These are phyloP conservation scores for Drosophila teissieri DNA, from an alignment of 1,140 invertebrate genomes.

Conservation along the genomic window DNA sequence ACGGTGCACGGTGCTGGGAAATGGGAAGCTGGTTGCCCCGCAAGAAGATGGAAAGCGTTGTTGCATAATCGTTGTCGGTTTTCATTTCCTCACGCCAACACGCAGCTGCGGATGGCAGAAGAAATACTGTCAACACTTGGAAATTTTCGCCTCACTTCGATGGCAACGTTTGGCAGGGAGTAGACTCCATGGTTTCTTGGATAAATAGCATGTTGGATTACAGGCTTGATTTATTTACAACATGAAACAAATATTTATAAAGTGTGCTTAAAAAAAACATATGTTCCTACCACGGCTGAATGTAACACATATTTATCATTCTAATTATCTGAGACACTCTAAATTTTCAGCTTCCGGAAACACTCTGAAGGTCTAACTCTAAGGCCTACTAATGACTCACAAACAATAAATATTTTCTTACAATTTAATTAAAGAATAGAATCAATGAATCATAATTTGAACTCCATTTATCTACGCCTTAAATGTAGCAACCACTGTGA, in stretches of 20 bases:
- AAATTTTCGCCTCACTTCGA: slow-evolving; percentile 42
- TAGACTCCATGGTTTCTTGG: neutral
- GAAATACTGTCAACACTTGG: slow-evolving; percentile 50
- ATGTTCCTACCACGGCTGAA: neutral
- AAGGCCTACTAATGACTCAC: slow-evolving; percentile 6
- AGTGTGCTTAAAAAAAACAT: neutral
- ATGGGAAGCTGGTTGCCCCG: neutral
- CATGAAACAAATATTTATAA: neutral
- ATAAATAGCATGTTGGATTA: slow-evolving; percentile 1
- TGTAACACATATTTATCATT: neutral
- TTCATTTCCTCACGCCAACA: slow-evolving; percentile 58
- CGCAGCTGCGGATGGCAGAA: slow-evolving; percentile 26
- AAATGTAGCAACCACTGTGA: neutral
- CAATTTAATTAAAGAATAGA: neutral
- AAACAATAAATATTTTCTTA: neutral
- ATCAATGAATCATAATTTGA: slow-evolving; percentile 5
- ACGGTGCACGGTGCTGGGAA: neutral
- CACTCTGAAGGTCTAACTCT: neutral
- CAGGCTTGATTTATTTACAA: neutral
- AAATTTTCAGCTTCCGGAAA: slow-evolving; percentile 8
- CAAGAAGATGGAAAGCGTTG: slow-evolving; percentile 30
- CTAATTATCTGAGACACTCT: slow-evolving; percentile 3
- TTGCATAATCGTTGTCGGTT: slow-evolving; percentile 75
- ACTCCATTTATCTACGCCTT: neutral
- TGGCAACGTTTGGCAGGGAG: slow-evolving; percentile 8